Percentiles rank a stretch among this genome's conserved stretches.
phyloP scores from a whole-genome alignment of 2,797 vertebrate genomes.

The Pelobates cultripes region DNA sequence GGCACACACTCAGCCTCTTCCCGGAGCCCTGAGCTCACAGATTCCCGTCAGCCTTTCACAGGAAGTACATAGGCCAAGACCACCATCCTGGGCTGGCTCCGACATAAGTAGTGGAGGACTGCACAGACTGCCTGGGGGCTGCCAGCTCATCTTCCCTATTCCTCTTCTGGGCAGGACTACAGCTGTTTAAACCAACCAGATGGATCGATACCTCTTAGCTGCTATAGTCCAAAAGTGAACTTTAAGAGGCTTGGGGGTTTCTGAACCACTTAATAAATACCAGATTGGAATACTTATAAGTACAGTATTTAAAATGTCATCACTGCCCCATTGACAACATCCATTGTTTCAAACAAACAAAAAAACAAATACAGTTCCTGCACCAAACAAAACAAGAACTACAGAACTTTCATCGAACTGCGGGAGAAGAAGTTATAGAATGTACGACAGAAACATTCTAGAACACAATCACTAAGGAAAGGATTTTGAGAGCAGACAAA shows the following conservation, averaged over 20 bases:
- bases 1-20: slow-evolving; percentile 85
- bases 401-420: not conserved
- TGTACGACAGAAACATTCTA: slow-evolving; percentile 19
- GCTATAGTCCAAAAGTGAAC: slow-evolving; percentile 15
- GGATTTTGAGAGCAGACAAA: slow-evolving; percentile 1
- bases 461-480: not conserved
- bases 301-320: slow-evolving; percentile 6
- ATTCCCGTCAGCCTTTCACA: slow-evolving; percentile 80
- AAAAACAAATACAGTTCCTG: not conserved
- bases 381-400: not conserved
- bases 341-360: too few relatives aligned
- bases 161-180: slow-evolving; percentile 82
- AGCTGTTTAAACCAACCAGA: slow-evolving; percentile 68
- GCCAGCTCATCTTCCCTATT: slow-evolving; percentile 79
- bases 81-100: slow-evolving; percentile 83
- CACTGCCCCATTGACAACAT: not conserved
- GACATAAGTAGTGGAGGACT: slow-evolving; percentile 75
- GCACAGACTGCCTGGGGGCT: slow-evolving; percentile 72
- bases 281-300: not conserved
- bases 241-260: slow-evolving; percentile 1
- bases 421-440: not conserved
- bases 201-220: not conserved
- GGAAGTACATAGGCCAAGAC: slow-evolving; percentile 74
- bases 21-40: slow-evolving; percentile 78
- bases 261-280: not conserved